Evolutionary conservation across 2,797 vertebrate species (phyloP).

Genomic region (Agapornis canus): DNA sequence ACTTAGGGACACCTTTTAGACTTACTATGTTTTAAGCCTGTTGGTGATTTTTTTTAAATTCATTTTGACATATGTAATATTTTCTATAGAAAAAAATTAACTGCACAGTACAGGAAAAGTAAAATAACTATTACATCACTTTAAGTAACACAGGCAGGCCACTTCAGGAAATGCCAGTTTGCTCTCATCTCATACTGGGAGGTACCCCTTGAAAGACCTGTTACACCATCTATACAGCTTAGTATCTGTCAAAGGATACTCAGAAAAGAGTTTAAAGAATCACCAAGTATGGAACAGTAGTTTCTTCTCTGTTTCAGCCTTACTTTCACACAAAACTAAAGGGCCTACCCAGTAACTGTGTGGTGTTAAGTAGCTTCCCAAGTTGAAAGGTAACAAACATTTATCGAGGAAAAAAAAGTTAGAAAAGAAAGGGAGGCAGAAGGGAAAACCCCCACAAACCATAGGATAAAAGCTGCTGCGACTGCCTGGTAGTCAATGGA

Average conservation of each 20-base stretch:
- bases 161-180: neutral
- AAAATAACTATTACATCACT: neutral
- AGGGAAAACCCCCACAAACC: neutral
- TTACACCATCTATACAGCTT: neutral
- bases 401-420: neutral
- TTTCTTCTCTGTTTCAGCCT: neutral
- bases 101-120: neutral
- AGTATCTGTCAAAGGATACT: neutral
- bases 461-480: neutral
- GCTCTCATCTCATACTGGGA: neutral
- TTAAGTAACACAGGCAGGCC: neutral
- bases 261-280: neutral
- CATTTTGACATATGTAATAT: neutral
- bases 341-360: neutral
- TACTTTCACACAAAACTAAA: neutral
- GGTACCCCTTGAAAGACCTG: neutral
- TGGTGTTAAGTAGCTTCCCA: neutral
- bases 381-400: neutral
- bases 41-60: neutral
- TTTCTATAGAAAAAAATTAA: neutral
- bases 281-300: neutral
- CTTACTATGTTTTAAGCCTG: neutral
- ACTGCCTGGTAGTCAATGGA: neutral
- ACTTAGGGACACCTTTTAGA: neutral
- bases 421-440: neutral